phyloP scores from a whole-genome alignment of 2,888 invertebrate species.

The Anticlea derivata region DNA sequence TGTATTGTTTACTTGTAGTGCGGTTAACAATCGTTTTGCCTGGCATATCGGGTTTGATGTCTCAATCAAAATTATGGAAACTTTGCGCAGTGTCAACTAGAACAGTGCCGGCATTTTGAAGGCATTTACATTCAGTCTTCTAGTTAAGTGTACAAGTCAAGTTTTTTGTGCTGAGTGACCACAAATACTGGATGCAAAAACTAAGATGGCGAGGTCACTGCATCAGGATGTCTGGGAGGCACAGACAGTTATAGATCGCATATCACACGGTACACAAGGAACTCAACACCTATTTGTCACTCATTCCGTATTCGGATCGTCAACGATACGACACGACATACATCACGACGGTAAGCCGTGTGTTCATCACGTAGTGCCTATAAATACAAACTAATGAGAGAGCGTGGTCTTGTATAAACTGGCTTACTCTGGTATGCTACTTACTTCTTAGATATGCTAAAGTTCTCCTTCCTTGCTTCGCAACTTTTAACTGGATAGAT shows the following conservation, averaged over 20 bases:
- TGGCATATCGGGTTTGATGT: slow-evolving; percentile 12
- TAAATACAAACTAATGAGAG: slow-evolving; percentile 61
- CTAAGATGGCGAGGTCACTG: slow-evolving; percentile 6
- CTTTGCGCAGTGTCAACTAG: too few relatives aligned
- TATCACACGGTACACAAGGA: slow-evolving; percentile 30
- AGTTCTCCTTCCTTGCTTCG: neutral
- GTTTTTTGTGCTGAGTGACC: too few relatives aligned
- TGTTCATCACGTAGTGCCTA: slow-evolving; percentile 60
- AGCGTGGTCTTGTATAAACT: neutral
- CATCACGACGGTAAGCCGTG: slow-evolving; percentile 58
- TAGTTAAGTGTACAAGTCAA: too few relatives aligned
- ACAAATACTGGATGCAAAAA: too few relatives aligned
- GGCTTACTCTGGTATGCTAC: too few relatives aligned
- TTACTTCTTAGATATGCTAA: neutral
- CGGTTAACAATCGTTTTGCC: slow-evolving; percentile 19
- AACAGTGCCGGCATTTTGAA: too few relatives aligned
- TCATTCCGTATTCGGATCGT: slow-evolving; percentile 54
- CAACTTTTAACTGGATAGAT: too few relatives aligned
- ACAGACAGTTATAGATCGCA: slow-evolving; percentile 29
- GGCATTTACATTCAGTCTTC: too few relatives aligned
- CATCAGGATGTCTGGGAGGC: slow-evolving; percentile 11
- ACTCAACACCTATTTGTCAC: slow-evolving; percentile 28
- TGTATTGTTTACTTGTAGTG: slow-evolving; percentile 24
- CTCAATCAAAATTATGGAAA: slow-evolving; percentile 1
- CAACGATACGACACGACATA: slow-evolving; percentile 53